phyloP scores from a whole-genome alignment of 2,113 vertebrate species.

The Ellobius talpinus region DNA sequence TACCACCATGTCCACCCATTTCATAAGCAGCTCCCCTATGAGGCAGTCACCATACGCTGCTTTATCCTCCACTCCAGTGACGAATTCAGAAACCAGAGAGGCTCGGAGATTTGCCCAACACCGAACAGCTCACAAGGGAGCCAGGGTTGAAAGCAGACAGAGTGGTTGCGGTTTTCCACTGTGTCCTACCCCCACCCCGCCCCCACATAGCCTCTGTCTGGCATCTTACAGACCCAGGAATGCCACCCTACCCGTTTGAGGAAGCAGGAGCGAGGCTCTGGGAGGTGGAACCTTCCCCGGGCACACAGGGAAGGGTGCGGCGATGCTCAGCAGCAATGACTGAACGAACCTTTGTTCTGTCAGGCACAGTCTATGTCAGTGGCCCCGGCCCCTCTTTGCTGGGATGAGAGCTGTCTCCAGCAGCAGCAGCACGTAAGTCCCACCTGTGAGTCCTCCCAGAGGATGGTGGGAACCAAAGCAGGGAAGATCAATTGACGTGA shows the following conservation, averaged over 20 bases:
- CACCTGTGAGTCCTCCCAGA: background rate
- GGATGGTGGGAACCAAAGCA: background rate
- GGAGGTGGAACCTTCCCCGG: too few relatives aligned
- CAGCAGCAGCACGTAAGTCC: background rate
- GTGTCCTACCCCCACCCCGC: rapidly evolving
- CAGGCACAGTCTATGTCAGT: background rate
- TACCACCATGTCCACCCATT: too few relatives aligned
- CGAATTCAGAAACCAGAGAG: background rate
- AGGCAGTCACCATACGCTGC: background rate
- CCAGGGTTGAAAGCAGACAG: too few relatives aligned
- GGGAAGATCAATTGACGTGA: background rate
- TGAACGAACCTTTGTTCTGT: background rate
- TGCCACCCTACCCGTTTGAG: background rate
- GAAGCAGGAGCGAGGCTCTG: background rate
- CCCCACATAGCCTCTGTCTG: background rate
- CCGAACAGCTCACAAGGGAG: background rate
- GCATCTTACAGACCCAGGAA: background rate
- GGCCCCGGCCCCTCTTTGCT: background rate
- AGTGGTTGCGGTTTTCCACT: too few relatives aligned
- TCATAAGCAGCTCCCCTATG: background rate
- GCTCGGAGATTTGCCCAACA: background rate
- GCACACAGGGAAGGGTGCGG: background rate
- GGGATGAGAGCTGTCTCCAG: background rate
- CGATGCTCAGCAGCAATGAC: background rate
- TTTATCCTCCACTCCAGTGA: background rate